These are phyloP conservation scores for Diprion similis DNA, from an alignment of 1,140 invertebrate species.

Conservation along the genomic window DNA sequence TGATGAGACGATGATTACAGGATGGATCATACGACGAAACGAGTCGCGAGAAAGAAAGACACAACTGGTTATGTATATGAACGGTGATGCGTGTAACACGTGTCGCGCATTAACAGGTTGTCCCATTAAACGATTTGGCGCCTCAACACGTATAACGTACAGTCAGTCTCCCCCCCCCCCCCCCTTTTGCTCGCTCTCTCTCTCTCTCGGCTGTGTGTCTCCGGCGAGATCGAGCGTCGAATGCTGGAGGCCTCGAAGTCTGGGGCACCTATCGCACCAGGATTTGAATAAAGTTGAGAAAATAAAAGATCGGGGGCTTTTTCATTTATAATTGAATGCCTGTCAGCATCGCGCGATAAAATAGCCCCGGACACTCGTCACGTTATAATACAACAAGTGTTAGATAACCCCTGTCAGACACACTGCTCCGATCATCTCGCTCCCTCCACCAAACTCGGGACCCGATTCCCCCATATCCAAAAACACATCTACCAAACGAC, in stretches of 20 bases:
- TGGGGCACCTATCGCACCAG: slow-evolving; percentile 29
- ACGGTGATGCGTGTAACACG: slow-evolving; percentile 39
- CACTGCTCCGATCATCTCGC: no score
- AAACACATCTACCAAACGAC: no score
- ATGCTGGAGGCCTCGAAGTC: not conserved
- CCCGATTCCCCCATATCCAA: not conserved
- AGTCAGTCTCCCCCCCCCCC: not conserved
- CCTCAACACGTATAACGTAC: slow-evolving; percentile 24
- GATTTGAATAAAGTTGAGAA: slow-evolving; percentile 44
- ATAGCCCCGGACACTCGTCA: slow-evolving; percentile 17
- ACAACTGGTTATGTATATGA: slow-evolving; percentile 45
- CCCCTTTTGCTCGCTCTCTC: no score
- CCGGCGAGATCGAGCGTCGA: not conserved
- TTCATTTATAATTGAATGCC: slow-evolving; percentile 50
- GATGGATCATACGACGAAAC: no score
- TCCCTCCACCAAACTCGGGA: not conserved
- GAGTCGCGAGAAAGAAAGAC: slow-evolving; percentile 12
- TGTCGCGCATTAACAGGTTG: slow-evolving; percentile 50
- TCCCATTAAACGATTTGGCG: slow-evolving; percentile 48
- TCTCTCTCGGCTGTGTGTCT: not conserved
- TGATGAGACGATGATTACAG: no score
- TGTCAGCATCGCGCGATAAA: slow-evolving; percentile 44
- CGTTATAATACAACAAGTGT: no score
- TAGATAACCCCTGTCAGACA: no score
- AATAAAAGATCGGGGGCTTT: slow-evolving; percentile 28